phyloP scores from a whole-genome alignment of 2,797 vertebrate genomes.

The Cephalopachus bancanus region DNA sequence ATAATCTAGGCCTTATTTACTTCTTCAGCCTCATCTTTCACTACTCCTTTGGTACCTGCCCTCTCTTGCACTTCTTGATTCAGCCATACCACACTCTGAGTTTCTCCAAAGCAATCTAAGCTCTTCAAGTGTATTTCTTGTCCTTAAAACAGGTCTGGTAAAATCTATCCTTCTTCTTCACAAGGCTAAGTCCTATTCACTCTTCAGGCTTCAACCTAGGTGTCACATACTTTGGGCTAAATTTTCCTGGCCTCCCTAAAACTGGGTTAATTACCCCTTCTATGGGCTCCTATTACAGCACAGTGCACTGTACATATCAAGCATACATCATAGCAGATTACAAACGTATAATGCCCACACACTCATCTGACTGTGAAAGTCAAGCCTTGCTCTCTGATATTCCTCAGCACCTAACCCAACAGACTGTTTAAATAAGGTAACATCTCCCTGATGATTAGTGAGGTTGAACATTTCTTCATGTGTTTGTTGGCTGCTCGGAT shows the following conservation, averaged over 20 bases:
- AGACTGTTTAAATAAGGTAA: background rate
- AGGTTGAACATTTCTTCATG: too few relatives aligned
- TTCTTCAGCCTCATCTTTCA: background rate
- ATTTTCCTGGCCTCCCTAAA: conserved; percentile 20
- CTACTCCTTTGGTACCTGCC: background rate
- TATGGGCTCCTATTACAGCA: background rate
- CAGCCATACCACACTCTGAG: background rate
- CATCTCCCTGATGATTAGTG: too few relatives aligned
- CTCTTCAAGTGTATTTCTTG: background rate
- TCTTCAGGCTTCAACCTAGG: background rate
- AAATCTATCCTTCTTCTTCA: background rate
- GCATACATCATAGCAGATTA: background rate
- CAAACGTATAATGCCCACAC: background rate
- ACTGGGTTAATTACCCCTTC: background rate
- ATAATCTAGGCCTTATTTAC: background rate
- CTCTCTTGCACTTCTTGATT: background rate
- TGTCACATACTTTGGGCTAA: background rate
- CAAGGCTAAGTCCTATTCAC: background rate
- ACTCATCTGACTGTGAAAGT: background rate
- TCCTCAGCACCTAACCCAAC: background rate
- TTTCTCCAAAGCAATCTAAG: conserved; percentile 41
- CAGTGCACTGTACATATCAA: background rate
- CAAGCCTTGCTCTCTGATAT: background rate
- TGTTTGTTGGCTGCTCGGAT: too few relatives aligned
- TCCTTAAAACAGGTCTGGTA: background rate